These are phyloP conservation scores for Sturnus vulgaris DNA, from an alignment of 2,113 vertebrate species.

Conservation along the genomic window DNA sequence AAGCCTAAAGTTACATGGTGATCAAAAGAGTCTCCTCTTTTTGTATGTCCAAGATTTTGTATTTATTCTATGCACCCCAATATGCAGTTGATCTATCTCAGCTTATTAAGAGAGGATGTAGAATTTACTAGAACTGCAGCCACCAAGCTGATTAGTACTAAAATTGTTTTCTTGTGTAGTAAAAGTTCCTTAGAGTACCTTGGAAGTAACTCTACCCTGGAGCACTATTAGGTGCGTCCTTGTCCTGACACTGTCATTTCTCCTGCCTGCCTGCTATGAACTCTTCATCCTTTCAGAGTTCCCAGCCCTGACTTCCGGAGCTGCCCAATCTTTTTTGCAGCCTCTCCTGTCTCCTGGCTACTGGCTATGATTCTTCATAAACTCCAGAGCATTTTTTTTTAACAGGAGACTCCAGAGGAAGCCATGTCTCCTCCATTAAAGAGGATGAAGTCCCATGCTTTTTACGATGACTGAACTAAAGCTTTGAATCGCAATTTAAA, in stretches of 20 bases:
- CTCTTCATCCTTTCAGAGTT: background rate
- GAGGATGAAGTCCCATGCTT: background rate
- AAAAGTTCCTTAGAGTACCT: background rate
- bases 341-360: background rate
- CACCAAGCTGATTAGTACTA: background rate
- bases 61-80: background rate
- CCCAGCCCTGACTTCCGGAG: background rate
- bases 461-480: background rate
- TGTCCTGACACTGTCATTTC: background rate
- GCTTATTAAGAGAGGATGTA: background rate
- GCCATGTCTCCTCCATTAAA: background rate
- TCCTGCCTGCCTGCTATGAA: background rate
- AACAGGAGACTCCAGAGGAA: background rate
- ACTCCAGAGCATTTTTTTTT: background rate
- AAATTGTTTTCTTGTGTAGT: background rate
- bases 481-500: background rate
- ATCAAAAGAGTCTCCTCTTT: background rate
- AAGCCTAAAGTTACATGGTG: background rate
- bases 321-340: background rate
- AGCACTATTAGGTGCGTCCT: background rate
- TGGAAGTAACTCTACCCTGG: background rate
- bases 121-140: background rate
- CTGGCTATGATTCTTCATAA: background rate
- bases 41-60: background rate
- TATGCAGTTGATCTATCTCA: background rate